Evolutionary conservation across 2,797 vertebrate genomes (phyloP).

Genomic region (Sylvilagus floridanus): DNA sequence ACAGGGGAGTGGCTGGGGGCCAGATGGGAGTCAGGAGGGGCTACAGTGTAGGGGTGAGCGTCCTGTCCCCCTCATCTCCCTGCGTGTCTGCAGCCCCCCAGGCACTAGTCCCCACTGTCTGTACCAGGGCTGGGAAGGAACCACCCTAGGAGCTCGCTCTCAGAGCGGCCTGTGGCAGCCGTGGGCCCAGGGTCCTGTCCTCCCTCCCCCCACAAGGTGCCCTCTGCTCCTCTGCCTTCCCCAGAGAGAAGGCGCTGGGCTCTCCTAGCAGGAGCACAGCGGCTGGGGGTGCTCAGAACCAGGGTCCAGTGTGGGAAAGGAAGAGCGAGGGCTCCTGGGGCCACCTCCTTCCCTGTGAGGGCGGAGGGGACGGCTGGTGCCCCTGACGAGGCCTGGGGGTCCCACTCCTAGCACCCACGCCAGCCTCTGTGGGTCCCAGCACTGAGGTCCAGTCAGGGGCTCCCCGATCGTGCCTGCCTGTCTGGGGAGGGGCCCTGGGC

Average conservation of each 20-base stretch:
- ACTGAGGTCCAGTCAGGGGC: not conserved
- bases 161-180: not conserved
- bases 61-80: not conserved
- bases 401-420: not conserved
- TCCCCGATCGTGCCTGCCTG: not conserved
- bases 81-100: not conserved
- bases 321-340: not conserved
- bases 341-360: not conserved
- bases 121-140: not conserved
- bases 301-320: not conserved
- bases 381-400: not conserved
- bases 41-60: slow-evolving; percentile 71
- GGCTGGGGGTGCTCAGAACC: not conserved
- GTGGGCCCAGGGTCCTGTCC: not conserved
- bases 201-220: rapidly evolving
- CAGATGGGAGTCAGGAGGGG: slow-evolving; percentile 54
- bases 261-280: not conserved
- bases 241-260: not conserved
- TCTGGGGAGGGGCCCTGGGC: not conserved
- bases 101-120: too few relatives aligned
- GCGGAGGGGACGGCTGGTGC: not conserved
- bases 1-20: not conserved
- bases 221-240: not conserved
- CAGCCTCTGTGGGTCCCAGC: not conserved
- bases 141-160: not conserved